Evolutionary conservation across 2,888 invertebrate species (phyloP).

Genomic region (Eupithecia centaureata): DNA sequence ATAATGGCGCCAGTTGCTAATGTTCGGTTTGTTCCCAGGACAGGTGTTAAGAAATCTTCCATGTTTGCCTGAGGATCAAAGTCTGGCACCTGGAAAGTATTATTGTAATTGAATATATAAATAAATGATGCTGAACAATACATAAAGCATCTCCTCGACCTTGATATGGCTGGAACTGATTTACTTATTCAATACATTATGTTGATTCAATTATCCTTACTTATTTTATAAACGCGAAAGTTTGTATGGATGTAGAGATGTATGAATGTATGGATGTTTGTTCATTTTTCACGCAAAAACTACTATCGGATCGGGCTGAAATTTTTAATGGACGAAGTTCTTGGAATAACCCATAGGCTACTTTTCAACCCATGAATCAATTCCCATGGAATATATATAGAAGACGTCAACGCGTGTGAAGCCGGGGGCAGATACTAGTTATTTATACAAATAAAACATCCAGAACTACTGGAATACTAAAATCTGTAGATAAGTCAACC

Average conservation of each 20-base stretch:
- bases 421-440: too few relatives aligned
- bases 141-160: not conserved
- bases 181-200: not conserved
- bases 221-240: too few relatives aligned
- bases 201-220: not conserved
- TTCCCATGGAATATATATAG: too few relatives aligned
- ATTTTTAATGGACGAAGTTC: too few relatives aligned
- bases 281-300: too few relatives aligned
- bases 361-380: too few relatives aligned
- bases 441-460: not conserved
- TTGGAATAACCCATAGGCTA: too few relatives aligned
- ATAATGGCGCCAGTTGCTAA: slow-evolving; percentile 33
- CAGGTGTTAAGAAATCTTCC: slow-evolving; percentile 61
- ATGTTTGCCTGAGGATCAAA: slow-evolving; percentile 39
- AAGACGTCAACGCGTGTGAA: too few relatives aligned
- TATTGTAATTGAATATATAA: not conserved
- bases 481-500: not conserved
- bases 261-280: too few relatives aligned
- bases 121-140: not conserved
- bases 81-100: slow-evolving; percentile 38
- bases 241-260: too few relatives aligned
- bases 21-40: slow-evolving; percentile 49
- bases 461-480: not conserved
- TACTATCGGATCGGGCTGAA: too few relatives aligned
- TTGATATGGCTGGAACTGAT: not conserved